A percentile compares a stretch with the other conserved stretches of the same genome.
phyloP scores from a whole-genome alignment of 53 echinoderm and acorn worm genomes.

The Actinopyga echinites region DNA sequence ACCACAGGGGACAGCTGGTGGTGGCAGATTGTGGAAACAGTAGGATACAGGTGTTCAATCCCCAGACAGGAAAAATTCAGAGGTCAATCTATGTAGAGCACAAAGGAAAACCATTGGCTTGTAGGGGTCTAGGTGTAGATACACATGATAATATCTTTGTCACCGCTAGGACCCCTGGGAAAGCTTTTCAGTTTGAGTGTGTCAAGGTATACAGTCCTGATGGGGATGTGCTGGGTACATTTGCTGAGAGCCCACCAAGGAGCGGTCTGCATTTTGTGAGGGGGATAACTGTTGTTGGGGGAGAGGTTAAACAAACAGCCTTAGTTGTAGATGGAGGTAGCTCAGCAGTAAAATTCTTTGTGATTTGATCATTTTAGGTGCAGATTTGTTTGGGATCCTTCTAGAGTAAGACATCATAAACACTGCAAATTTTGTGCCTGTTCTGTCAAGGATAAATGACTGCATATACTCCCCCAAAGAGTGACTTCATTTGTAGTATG shows the following conservation, averaged over 20 bases:
- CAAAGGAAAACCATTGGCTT: slow-evolving; percentile 51
- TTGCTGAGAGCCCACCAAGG: slow-evolving; percentile 45
- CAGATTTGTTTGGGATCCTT: not conserved
- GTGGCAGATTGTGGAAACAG: too few relatives aligned
- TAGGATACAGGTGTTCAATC: too few relatives aligned
- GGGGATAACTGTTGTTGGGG: slow-evolving; percentile 32
- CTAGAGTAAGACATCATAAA: not conserved
- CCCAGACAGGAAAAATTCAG: slow-evolving; percentile 9
- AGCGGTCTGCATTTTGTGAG: slow-evolving; percentile 46
- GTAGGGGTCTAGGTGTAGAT: slow-evolving; percentile 54
- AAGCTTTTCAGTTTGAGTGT: slow-evolving; percentile 32
- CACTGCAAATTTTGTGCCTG: too few relatives aligned
- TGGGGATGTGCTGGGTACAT: slow-evolving; percentile 43
- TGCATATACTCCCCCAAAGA: too few relatives aligned
- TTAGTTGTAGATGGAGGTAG: slow-evolving; percentile 50
- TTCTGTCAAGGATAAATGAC: too few relatives aligned
- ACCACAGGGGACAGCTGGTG: too few relatives aligned
- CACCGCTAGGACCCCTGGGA: slow-evolving; percentile 46
- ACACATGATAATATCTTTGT: slow-evolving; percentile 53
- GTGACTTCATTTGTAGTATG: too few relatives aligned
- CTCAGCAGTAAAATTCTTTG: slow-evolving; percentile 31
- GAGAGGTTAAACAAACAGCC: slow-evolving; percentile 36
- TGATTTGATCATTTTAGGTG: slow-evolving; percentile 7
- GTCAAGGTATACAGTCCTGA: slow-evolving; percentile 54
- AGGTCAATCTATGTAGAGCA: slow-evolving; percentile 57